These are phyloP conservation scores for Trichogramma pretiosum DNA, from an alignment of 1,140 invertebrate species.

Conservation along the genomic window DNA sequence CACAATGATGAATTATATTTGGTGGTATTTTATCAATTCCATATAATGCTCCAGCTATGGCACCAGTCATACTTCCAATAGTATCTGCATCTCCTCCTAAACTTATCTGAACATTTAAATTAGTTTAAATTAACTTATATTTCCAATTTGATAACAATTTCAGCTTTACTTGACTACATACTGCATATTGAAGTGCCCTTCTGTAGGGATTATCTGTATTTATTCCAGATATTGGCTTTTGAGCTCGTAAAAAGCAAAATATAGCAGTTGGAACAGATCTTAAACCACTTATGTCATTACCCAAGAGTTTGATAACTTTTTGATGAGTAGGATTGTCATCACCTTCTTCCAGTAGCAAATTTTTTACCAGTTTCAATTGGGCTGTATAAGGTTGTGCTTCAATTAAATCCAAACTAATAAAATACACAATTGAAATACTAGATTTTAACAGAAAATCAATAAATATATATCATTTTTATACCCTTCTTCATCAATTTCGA, in stretches of 20 bases:
- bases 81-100: conserved; percentile 76
- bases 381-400: conserved; percentile 40
- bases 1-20: conserved; percentile 54
- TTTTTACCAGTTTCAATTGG: conserved; percentile 45
- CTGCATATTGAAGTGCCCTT: conserved; percentile 51
- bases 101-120: conserved; percentile 52
- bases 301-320: conserved; percentile 51
- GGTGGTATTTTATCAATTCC: conserved; percentile 54
- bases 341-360: conserved; percentile 38
- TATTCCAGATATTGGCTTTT: conserved; percentile 49
- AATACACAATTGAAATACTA: conserved; percentile 10
- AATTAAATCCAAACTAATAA: conserved; percentile 30
- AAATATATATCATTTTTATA: conserved; percentile 20
- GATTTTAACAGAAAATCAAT: background rate
- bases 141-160: conserved; percentile 3
- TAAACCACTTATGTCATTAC: conserved; percentile 56
- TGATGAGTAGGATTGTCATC: conserved; percentile 34
- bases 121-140: background rate
- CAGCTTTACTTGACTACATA: conserved; percentile 21
- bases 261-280: conserved; percentile 70
- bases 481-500: conserved; percentile 49
- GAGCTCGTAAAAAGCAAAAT: conserved; percentile 60
- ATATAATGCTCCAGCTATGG: conserved; percentile 65
- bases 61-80: conserved; percentile 70
- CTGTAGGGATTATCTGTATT: conserved; percentile 51